phyloP scores from a whole-genome alignment of 2,888 invertebrate genomes.

The Diaperis boleti region DNA sequence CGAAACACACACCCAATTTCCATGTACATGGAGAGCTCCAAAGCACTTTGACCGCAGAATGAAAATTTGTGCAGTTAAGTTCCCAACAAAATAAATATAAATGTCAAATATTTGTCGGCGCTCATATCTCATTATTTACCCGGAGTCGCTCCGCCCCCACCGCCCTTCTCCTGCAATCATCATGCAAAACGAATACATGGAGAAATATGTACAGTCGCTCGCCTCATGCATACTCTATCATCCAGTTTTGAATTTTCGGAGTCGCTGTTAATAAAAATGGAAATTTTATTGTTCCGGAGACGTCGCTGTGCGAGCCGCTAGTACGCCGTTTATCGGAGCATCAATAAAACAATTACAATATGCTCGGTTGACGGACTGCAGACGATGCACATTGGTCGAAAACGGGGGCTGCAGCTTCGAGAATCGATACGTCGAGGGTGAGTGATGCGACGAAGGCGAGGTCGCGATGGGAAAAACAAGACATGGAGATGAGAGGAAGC shows the following conservation, averaged over 20 bases:
- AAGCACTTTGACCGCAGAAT: neutral
- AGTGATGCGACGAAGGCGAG: neutral
- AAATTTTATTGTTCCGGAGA: conserved; percentile 35
- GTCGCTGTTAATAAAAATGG: conserved; percentile 34
- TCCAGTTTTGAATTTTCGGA: conserved; percentile 9
- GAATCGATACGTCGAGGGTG: no score
- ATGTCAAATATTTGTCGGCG: conserved; percentile 30
- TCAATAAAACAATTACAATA: conserved; percentile 31
- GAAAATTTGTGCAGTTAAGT: neutral
- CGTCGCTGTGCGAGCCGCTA: conserved; percentile 7
- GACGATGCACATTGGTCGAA: no score
- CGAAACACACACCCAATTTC: conserved; percentile 14
- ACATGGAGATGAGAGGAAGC: neutral
- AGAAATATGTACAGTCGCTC: conserved; percentile 8
- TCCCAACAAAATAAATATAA: no score
- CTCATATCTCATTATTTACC: conserved; percentile 15
- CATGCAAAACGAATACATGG: conserved; percentile 28
- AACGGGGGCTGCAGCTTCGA: no score
- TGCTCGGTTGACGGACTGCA: conserved; percentile 3
- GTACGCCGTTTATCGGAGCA: conserved; percentile 16
- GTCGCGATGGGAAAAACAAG: neutral
- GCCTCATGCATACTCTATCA: conserved; percentile 22
- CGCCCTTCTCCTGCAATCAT: conserved; percentile 21
- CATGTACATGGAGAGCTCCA: neutral
- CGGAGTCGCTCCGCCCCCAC: neutral